Percentiles rank a stretch among this genome's conserved stretches.
These are phyloP conservation scores for Rhabdomys pumilio DNA, from an alignment of 2,797 vertebrate genomes.

Conservation along the genomic window DNA sequence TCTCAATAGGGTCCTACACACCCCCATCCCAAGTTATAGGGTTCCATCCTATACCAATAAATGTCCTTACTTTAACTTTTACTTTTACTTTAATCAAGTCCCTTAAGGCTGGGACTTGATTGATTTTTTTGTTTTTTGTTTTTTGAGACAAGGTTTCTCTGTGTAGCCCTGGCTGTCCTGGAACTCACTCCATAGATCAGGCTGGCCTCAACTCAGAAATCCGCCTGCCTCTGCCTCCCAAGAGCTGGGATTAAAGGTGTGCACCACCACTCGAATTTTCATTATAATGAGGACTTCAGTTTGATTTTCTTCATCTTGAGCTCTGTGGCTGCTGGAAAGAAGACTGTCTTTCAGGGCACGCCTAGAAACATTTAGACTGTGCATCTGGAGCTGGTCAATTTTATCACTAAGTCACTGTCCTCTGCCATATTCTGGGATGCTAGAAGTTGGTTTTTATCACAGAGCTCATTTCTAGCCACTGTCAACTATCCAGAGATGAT, in stretches of 20 bases:
- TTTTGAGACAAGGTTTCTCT: too few species aligned
- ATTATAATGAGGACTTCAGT: not conserved
- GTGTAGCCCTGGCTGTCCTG: too few species aligned
- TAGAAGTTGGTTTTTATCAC: not conserved
- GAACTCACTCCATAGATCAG: too few species aligned
- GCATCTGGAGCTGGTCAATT: not conserved
- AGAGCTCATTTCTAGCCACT: not conserved
- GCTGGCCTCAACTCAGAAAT: too few species aligned
- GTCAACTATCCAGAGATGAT: not conserved
- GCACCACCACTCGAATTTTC: not conserved
- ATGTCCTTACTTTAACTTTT: not conserved
- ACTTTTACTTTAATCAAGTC: too few species aligned
- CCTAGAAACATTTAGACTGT: not conserved
- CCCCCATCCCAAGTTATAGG: not conserved
- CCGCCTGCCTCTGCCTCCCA: too few species aligned
- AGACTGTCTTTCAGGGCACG: not conserved
- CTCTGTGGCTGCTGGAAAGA: not conserved
- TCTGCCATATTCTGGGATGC: not conserved
- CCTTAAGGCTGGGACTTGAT: too few species aligned
- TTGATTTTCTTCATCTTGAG: not conserved
- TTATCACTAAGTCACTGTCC: not conserved
- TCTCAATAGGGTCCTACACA: not conserved
- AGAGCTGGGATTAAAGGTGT: not conserved
- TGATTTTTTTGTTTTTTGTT: too few species aligned
- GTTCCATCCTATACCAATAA: not conserved